Evolutionary conservation across 2,888 invertebrate species (phyloP).

Genomic region (Lepeophtheirus nordmannii): DNA sequence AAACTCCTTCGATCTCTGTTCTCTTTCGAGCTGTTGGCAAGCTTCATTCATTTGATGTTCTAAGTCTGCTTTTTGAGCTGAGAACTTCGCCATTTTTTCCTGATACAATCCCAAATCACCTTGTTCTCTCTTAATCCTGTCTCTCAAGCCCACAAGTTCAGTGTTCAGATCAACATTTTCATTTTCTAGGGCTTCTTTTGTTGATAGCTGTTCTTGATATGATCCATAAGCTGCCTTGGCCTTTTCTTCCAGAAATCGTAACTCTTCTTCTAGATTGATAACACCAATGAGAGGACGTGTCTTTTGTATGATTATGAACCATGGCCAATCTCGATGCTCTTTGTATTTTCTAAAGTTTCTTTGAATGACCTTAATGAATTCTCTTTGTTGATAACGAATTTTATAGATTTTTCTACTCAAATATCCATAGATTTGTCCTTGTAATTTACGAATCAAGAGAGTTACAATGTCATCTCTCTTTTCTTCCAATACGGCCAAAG

Average conservation of each 20-base stretch:
- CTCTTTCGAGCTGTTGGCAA: conserved; percentile 31
- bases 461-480: conserved; percentile 95
- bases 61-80: conserved; percentile 73
- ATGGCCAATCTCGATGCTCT: conserved; percentile 96
- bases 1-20: conserved; percentile 38
- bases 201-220: conserved; percentile 82
- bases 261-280: conserved; percentile 95
- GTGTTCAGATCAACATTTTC: conserved; percentile 48
- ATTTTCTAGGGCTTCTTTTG: conserved; percentile 83
- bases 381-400: conserved; percentile 36
- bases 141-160: conserved; percentile 19
- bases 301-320: conserved; percentile 99
- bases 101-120: conserved; percentile 22
- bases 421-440: conserved; percentile 73
- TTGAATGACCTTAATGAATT: conserved; percentile 94
- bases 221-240: conserved; percentile 84
- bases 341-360: conserved; percentile 98
- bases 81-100: conserved; percentile 24
- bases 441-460: conserved; percentile 95
- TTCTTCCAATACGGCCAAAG: conserved; percentile 99
- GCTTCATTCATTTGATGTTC: conserved; percentile 84
- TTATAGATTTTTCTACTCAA: neutral
- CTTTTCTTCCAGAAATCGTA: conserved; percentile 64
- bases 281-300: conserved; percentile 98
- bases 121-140: conserved; percentile 19